Percentiles rank a stretch among this genome's conserved stretches.
These are phyloP conservation scores for Propithecus deckenii DNA, from an alignment of 2,797 vertebrate species.

Conservation along the genomic window DNA sequence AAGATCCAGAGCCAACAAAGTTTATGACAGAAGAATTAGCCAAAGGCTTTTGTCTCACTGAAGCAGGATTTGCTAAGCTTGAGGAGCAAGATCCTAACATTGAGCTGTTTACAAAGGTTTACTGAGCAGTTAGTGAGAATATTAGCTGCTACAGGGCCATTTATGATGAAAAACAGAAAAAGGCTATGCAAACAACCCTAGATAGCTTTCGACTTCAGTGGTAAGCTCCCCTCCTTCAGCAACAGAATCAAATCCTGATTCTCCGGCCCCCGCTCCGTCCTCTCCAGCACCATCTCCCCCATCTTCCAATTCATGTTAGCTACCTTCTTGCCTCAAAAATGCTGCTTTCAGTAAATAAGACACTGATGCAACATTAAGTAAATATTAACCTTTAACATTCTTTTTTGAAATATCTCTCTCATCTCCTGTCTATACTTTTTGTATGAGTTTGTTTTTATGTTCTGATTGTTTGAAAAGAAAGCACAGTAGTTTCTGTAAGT, in stretches of 20 bases:
- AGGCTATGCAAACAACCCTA: neutral
- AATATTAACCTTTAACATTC: neutral
- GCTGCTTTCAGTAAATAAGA: neutral
- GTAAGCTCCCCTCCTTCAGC: neutral
- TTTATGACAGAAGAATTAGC: neutral
- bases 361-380: neutral
- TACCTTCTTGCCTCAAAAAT: neutral
- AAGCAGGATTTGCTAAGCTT: neutral
- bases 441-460: neutral
- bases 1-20: neutral
- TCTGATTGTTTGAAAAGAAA: neutral
- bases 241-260: neutral
- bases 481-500: neutral
- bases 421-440: neutral
- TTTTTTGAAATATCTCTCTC: neutral
- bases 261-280: too few species aligned
- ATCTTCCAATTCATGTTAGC: neutral
- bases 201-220: neutral
- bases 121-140: neutral
- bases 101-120: neutral
- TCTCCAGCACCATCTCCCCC: neutral
- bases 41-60: neutral
- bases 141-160: neutral
- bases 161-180: neutral
- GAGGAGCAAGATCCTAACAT: neutral